Evolutionary conservation across 1,140 invertebrate genomes (phyloP).

Genomic region (Drosophila neocordata): DNA sequence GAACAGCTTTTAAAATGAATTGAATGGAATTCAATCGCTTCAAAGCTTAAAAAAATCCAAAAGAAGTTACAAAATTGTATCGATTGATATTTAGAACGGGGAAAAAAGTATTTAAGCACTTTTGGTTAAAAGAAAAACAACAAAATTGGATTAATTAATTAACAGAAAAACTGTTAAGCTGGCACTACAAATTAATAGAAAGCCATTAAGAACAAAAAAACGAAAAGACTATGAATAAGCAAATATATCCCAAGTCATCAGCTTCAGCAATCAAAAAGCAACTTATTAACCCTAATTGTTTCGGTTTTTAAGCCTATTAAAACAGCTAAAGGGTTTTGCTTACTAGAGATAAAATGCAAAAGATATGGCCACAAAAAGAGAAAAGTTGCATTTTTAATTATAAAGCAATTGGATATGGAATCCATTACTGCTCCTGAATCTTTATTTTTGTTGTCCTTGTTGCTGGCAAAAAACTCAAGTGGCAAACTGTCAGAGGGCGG

Average conservation of each 20-base stretch:
- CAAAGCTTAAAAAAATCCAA: no score
- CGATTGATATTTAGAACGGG: no score
- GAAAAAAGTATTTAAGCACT: no score
- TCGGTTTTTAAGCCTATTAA: slow-evolving; percentile 69
- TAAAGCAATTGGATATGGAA: slow-evolving; percentile 60
- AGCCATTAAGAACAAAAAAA: slow-evolving; percentile 3
- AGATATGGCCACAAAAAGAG: slow-evolving; percentile 20
- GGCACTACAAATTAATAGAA: not conserved
- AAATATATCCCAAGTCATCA: not conserved
- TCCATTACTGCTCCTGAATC: slow-evolving; percentile 56
- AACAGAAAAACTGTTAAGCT: not conserved
- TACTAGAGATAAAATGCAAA: slow-evolving; percentile 14
- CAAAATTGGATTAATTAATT: not conserved
- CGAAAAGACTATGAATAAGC: not conserved
- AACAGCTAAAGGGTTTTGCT: slow-evolving; percentile 13
- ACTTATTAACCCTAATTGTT: slow-evolving; percentile 49
- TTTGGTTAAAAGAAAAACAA: not conserved
- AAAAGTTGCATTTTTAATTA: slow-evolving; percentile 71
- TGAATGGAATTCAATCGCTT: no score
- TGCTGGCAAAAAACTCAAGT: slow-evolving; percentile 34
- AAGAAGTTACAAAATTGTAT: no score
- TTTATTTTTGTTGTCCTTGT: not conserved
- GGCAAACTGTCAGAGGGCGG: slow-evolving; percentile 27
- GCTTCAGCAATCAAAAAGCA: slow-evolving; percentile 40
- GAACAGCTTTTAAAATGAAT: no score